phyloP scores from a whole-genome alignment of 2,113 vertebrate genomes.

The Crotalus tigris region DNA sequence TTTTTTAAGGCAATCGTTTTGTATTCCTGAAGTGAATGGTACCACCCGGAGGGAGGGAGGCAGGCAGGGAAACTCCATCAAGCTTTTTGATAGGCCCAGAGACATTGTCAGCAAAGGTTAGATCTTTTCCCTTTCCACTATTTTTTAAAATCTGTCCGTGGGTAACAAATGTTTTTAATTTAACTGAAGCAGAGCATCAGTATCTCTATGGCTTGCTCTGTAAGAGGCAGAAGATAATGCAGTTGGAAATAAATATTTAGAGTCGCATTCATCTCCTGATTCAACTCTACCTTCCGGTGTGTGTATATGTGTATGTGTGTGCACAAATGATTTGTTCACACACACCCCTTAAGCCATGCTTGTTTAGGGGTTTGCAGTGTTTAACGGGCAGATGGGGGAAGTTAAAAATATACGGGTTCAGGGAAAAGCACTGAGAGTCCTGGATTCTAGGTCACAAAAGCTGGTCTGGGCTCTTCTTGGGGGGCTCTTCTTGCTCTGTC shows the following conservation, averaged over 20 bases:
- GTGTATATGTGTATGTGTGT: background rate
- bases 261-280: no score
- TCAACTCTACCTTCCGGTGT: background rate
- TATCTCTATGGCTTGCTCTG: conserved; percentile 9
- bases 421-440: no score
- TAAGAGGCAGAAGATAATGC: background rate
- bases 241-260: conserved; percentile 24
- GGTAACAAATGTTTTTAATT: conserved; percentile 58
- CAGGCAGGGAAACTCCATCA: background rate
- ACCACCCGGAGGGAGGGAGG: background rate
- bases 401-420: background rate
- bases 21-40: conserved; percentile 20
- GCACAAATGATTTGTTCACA: background rate
- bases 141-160: conserved; percentile 35
- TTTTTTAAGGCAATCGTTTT: background rate
- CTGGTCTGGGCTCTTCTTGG: no score
- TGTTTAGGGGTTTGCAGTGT: background rate
- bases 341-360: background rate
- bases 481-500: background rate
- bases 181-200: conserved; percentile 29
- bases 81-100: conserved; percentile 16
- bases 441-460: background rate
- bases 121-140: conserved; percentile 4
- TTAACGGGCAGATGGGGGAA: background rate
- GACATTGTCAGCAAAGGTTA: conserved; percentile 7